Percentiles rank a stretch among this genome's conserved stretches.
Conservation (phyloP, 2,797 vertebrate species). For the Brachyrhaphis roseni region DNA sequence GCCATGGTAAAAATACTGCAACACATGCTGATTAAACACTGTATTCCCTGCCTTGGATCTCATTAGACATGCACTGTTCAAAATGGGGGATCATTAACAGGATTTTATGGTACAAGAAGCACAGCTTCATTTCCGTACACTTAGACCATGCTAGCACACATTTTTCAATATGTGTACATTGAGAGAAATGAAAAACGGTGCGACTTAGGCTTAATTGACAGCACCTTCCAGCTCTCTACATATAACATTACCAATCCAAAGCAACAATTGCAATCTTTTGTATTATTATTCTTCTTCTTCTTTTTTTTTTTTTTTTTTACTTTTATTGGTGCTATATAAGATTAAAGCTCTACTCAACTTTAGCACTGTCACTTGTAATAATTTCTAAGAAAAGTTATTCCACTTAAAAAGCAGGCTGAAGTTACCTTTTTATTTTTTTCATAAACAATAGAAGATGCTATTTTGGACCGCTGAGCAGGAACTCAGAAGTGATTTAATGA, state of each 20-base stretch:
- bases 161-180: not conserved
- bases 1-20: not conserved
- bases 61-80: not conserved
- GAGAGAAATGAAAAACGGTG: not conserved
- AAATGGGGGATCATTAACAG: not conserved
- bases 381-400: not conserved
- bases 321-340: conserved; percentile 1
- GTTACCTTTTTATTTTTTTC: conserved; percentile 14
- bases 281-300: too few species aligned
- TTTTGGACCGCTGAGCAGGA: conserved; percentile 31
- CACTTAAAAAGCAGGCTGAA: not conserved
- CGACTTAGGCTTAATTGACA: not conserved
- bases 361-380: not conserved
- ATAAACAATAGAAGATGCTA: not conserved
- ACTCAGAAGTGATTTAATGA: conserved; percentile 34
- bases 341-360: conserved; percentile 5
- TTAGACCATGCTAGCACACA: not conserved
- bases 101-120: not conserved
- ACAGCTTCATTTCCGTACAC: not conserved
- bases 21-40: not conserved
- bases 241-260: not conserved
- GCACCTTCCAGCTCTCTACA: not conserved
- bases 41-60: not conserved
- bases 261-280: conserved; percentile 1
- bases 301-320: too few species aligned